phyloP scores from a whole-genome alignment of 1,140 invertebrate species.

The Drosophila tropicalis region DNA sequence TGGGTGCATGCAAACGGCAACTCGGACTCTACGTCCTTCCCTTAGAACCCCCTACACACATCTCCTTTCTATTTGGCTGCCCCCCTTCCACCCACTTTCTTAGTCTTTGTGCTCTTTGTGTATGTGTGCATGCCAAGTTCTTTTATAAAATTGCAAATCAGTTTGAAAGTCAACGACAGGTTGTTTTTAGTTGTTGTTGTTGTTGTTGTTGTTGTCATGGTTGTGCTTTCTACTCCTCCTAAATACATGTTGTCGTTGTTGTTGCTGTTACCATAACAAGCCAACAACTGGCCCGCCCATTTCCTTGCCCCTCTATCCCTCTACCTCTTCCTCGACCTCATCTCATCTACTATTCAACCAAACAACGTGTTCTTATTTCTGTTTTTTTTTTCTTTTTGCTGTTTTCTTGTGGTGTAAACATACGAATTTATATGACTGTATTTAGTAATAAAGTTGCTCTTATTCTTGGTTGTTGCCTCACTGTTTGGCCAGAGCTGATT shows the following conservation, averaged over 20 bases:
- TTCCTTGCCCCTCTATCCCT: not conserved
- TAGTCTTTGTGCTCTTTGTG: constrained; percentile 25
- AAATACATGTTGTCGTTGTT: constrained; percentile 21
- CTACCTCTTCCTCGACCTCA: too few relatives aligned
- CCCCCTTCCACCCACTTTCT: not conserved
- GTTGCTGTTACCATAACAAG: constrained; percentile 50
- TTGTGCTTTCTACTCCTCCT: constrained; percentile 16
- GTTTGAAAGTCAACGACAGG: constrained; percentile 77
- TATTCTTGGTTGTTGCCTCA: constrained; percentile 36
- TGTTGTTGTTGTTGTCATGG: constrained; percentile 20
- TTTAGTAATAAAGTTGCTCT: constrained; percentile 69
- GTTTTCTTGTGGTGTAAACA: constrained; percentile 56
- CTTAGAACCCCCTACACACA: too few relatives aligned
- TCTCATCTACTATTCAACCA: constrained; percentile 13
- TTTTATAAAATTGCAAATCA: constrained; percentile 81
- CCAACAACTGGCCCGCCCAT: constrained; percentile 15
- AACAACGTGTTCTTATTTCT: constrained; percentile 22
- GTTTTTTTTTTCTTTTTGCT: constrained; percentile 32
- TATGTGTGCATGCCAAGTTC: constrained; percentile 55
- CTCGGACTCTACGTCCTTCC: not conserved
- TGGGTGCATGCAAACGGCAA: constrained; percentile 30
- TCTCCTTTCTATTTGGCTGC: not conserved
- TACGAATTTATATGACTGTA: constrained; percentile 73
- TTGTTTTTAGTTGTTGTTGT: constrained; percentile 24
- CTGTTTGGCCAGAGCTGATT: constrained; percentile 2